These are phyloP conservation scores for Heteractis magnifica DNA, from an alignment of 92 coral and sea anemone genomes.

Conservation along the genomic window DNA sequence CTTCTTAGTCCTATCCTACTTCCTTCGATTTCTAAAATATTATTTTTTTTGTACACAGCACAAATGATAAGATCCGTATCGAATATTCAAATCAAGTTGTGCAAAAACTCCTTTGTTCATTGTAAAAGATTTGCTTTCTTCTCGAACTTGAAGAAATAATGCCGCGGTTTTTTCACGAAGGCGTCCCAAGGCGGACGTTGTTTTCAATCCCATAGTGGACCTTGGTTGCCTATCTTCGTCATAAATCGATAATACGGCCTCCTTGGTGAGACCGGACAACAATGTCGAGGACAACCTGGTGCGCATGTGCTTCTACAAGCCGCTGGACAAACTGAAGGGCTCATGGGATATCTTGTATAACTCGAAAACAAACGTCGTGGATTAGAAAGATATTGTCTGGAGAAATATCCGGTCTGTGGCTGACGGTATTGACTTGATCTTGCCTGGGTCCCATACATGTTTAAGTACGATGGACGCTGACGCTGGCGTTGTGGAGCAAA, in stretches of 20 bases:
- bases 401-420: slow-evolving; percentile 8
- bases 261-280: slow-evolving; percentile 17
- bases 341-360: slow-evolving; percentile 15
- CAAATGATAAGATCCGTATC: neutral
- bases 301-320: slow-evolving; percentile 20
- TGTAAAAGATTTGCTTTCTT: neutral
- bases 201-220: neutral
- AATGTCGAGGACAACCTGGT: slow-evolving; percentile 24
- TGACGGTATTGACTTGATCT: neutral
- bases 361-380: slow-evolving; percentile 11
- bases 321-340: slow-evolving; percentile 25
- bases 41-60: neutral
- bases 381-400: slow-evolving; percentile 10
- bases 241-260: slow-evolving; percentile 1
- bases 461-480: neutral
- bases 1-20: neutral
- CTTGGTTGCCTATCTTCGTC: neutral
- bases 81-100: neutral
- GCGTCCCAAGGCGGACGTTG: neutral
- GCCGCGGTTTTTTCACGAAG: neutral
- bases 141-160: neutral
- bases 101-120: slow-evolving; percentile 1
- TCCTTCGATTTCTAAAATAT: neutral
- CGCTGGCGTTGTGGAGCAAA: slow-evolving; percentile 2
- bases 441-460: slow-evolving; percentile 17